Conservation (phyloP, 2,113 vertebrate species). For the Cichladusa arquata region DNA sequence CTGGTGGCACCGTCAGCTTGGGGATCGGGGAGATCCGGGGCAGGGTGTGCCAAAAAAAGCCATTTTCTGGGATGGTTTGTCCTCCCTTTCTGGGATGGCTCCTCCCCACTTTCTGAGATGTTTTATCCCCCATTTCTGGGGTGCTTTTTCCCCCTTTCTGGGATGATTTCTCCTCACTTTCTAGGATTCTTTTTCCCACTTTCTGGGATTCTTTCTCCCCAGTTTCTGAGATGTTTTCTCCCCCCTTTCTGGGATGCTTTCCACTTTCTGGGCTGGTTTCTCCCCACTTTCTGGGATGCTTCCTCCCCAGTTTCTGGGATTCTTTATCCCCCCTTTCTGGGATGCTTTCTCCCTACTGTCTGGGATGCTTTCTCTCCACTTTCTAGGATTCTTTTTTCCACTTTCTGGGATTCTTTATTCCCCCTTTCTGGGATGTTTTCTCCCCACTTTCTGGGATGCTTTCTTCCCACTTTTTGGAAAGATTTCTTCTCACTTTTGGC, state of each 20-base stretch:
- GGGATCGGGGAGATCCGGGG: rapidly evolving
- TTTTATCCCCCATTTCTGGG: not conserved
- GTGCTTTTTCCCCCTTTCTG: rapidly evolving
- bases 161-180: not conserved
- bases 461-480: no score
- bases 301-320: rapidly evolving
- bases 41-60: not conserved
- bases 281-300: rapidly evolving
- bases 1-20: not conserved
- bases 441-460: rapidly evolving
- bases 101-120: not conserved
- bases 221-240: rapidly evolving
- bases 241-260: rapidly evolving
- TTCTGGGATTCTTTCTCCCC: rapidly evolving
- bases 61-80: rapidly evolving
- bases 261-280: rapidly evolving
- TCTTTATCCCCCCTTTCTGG: rapidly evolving
- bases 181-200: rapidly evolving
- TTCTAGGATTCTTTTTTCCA: not conserved
- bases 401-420: rapidly evolving
- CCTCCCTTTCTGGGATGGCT: not conserved
- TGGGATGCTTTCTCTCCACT: rapidly evolving
- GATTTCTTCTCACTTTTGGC: no score
- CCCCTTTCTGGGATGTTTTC: rapidly evolving
- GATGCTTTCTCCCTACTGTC: rapidly evolving